Percentiles rank a stretch among this genome's conserved stretches.
Evolutionary conservation across 1,140 invertebrate genomes (phyloP).

Genomic region (Brachionus asplanchnoidis): DNA sequence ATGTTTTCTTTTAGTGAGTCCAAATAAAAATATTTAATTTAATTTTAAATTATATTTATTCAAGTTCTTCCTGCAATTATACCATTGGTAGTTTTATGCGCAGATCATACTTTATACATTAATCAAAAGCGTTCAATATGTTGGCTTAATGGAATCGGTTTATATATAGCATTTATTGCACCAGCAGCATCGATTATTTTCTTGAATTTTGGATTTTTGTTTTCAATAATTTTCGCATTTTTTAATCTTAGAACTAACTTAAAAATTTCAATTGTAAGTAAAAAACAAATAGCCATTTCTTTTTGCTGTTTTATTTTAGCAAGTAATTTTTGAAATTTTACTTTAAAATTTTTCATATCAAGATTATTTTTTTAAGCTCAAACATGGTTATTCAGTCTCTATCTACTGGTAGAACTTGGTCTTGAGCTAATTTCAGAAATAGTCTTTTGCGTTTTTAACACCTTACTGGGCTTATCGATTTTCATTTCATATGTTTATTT

Average conservation of each 20-base stretch:
- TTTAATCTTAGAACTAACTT: not conserved
- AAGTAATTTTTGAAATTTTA: not conserved
- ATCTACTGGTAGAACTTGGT: constrained; percentile 54
- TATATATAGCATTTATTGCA: not conserved
- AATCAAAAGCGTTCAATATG: not conserved
- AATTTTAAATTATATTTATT: not conserved
- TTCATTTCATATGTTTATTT: constrained; percentile 55
- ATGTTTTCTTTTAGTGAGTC: not conserved
- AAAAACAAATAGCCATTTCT: not conserved
- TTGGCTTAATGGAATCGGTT: not conserved
- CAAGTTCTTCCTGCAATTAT: not conserved
- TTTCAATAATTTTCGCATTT: not conserved
- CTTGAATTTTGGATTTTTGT: constrained; percentile 10
- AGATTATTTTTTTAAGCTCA: not conserved
- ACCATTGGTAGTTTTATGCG: constrained; percentile 1
- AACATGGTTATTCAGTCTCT: constrained; percentile 45
- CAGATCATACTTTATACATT: not conserved
- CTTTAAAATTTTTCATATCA: not conserved
- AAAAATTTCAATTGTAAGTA: not conserved
- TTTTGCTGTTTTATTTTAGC: not conserved
- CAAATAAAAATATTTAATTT: not conserved
- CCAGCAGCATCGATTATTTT: not conserved
- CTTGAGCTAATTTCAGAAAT: constrained; percentile 55
- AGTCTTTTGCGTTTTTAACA: constrained; percentile 57
- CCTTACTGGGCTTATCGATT: constrained; percentile 60